Conservation (phyloP, 2,797 vertebrate genomes). For the Rhinella marina region DNA sequence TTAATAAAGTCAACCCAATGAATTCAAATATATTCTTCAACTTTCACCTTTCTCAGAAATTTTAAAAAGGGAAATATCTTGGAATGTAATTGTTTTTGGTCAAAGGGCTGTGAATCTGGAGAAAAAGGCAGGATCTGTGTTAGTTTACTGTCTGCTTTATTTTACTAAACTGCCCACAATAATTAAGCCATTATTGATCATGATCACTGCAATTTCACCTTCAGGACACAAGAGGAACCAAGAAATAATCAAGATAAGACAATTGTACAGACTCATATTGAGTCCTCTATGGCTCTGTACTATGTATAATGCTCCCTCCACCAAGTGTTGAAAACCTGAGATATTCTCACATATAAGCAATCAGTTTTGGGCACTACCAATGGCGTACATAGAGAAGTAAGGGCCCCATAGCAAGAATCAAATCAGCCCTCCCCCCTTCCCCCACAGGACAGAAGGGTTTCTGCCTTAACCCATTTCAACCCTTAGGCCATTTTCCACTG, state of each 20-base stretch:
- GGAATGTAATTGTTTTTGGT: slow-evolving; percentile 31
- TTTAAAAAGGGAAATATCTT: slow-evolving; percentile 10
- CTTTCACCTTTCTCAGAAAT: slow-evolving; percentile 24
- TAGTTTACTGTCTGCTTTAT: slow-evolving; percentile 12
- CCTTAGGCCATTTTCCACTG: too few relatives aligned
- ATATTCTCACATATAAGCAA: background rate
- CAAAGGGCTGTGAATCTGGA: background rate
- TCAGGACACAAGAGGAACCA: background rate
- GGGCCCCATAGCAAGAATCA: too few relatives aligned
- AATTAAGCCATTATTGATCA: slow-evolving; percentile 20
- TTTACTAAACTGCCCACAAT: slow-evolving; percentile 29
- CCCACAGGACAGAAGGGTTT: too few relatives aligned
- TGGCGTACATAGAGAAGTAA: background rate
- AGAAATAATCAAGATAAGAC: background rate
- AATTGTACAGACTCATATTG: background rate
- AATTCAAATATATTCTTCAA: slow-evolving; percentile 45
- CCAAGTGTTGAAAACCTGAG: background rate
- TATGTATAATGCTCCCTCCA: background rate
- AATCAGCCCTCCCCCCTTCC: too few relatives aligned
- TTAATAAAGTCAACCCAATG: slow-evolving; percentile 49
- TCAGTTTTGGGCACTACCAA: background rate
- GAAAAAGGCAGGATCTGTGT: background rate
- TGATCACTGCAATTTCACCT: background rate
- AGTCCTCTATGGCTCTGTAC: background rate
- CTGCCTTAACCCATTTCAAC: too few relatives aligned